Percentiles rank a stretch among this genome's conserved stretches.
These are phyloP conservation scores for Ceyx melanurus DNA, from an alignment of 2,113 vertebrate genomes.

Conservation along the genomic window DNA sequence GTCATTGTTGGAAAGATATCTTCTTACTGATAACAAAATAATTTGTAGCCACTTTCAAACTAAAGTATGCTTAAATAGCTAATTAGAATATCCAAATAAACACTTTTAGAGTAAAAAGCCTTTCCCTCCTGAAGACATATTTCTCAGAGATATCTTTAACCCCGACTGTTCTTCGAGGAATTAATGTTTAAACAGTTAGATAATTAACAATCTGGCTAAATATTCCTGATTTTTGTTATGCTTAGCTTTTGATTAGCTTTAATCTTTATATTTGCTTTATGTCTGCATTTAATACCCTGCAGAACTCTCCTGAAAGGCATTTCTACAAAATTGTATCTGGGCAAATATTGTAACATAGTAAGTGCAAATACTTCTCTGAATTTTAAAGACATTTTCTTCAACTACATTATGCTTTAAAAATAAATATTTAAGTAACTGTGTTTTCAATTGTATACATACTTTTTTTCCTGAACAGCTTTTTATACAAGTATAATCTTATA, in stretches of 20 bases:
- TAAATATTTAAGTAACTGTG: not conserved
- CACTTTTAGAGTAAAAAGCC: not conserved
- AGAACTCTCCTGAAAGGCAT: not conserved
- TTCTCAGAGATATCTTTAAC: not conserved
- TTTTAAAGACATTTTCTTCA: not conserved
- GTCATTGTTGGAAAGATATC: not conserved
- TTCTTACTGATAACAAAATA: conserved; percentile 12
- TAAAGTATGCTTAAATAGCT: conserved; percentile 16
- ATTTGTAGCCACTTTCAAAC: conserved; percentile 5
- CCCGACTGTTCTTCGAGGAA: not conserved
- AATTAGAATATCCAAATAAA: conserved; percentile 47
- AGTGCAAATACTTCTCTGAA: not conserved
- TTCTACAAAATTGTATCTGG: not conserved
- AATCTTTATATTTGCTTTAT: not conserved
- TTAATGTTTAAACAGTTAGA: conserved; percentile 15
- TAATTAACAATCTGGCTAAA: conserved; percentile 36
- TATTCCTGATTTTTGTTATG: conserved; percentile 5
- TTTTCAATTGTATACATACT: not conserved
- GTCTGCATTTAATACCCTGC: not conserved
- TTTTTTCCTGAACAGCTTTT: not conserved
- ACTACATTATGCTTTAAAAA: not conserved
- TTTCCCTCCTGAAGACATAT: not conserved
- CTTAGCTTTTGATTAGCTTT: conserved; percentile 27
- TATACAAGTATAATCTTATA: not conserved
- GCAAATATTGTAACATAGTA: not conserved